phyloP scores from a whole-genome alignment of 1,140 invertebrate species.

The Psix sp. region DNA sequence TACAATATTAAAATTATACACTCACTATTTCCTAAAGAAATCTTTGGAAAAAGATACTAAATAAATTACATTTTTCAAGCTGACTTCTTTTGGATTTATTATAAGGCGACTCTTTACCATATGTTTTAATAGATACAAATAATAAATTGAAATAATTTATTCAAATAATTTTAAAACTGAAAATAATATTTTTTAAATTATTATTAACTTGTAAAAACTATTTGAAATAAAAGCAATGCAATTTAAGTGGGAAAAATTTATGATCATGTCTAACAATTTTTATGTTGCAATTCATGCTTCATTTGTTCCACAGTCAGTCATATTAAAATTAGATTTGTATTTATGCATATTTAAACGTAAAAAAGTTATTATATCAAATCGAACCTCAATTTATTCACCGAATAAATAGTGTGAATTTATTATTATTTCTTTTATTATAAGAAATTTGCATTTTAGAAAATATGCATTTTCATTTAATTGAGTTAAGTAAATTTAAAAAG shows the following conservation, averaged over 20 bases:
- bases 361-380: neutral
- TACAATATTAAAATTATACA: too few species aligned
- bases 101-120: too few species aligned
- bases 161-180: conserved; percentile 7
- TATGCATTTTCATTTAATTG: neutral
- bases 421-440: neutral
- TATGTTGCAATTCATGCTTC: conserved; percentile 35
- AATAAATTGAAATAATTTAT: too few species aligned
- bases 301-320: conserved; percentile 24
- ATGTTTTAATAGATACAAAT: too few species aligned
- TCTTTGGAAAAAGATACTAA: too few species aligned
- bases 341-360: conserved; percentile 9
- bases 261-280: conserved; percentile 21
- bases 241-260: conserved; percentile 10
- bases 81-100: too few species aligned
- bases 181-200: neutral
- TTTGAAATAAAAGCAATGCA: conserved; percentile 4
- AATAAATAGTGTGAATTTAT: conserved; percentile 1
- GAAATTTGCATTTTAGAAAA: neutral
- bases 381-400: neutral
- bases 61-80: too few species aligned
- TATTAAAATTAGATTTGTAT: conserved; percentile 18
- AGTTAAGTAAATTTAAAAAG: conserved; percentile 6
- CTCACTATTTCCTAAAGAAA: too few species aligned
- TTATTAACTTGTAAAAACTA: neutral